Evolutionary conservation across 2,797 vertebrate genomes (phyloP).

Genomic region (Ficedula albicollis): DNA sequence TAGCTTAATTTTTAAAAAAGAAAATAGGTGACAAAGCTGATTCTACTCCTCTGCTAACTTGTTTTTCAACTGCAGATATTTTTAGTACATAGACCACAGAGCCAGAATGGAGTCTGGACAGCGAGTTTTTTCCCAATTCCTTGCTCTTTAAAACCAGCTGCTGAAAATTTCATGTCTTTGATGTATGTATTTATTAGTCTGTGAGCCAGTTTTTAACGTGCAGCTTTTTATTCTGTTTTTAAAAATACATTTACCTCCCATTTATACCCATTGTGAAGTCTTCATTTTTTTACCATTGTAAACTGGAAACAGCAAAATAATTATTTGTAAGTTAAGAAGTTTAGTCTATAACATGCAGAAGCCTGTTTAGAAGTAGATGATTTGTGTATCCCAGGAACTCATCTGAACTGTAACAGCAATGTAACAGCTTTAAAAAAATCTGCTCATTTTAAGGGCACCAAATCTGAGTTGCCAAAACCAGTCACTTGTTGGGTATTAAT

Average conservation of each 20-base stretch:
- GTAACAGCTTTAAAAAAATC: neutral
- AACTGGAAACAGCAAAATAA: constrained; percentile 66
- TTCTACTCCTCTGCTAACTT: constrained; percentile 41
- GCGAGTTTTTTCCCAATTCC: constrained; percentile 52
- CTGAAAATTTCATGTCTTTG: constrained; percentile 64
- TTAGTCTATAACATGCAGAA: constrained; percentile 24
- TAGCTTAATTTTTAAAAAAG: constrained; percentile 44
- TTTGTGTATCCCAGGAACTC: constrained; percentile 51
- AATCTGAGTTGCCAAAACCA: constrained; percentile 37
- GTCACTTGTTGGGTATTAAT: neutral
- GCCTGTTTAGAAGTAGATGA: constrained; percentile 39
- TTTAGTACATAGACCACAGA: constrained; percentile 23
- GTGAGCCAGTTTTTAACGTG: constrained; percentile 71
- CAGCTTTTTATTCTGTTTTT: constrained; percentile 74
- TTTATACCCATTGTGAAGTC: constrained; percentile 69
- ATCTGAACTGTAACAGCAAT: neutral
- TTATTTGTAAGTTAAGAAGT: constrained; percentile 47
- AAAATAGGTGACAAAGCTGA: constrained; percentile 29
- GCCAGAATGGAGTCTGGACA: constrained; percentile 47
- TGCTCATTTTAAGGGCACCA: neutral
- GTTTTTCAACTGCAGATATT: constrained; percentile 39
- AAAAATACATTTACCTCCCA: constrained; percentile 65
- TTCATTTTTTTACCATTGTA: constrained; percentile 52
- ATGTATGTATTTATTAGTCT: constrained; percentile 73
- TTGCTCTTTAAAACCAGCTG: constrained; percentile 71